Percentiles rank a stretch among this genome's conserved stretches.
Conservation (phyloP, 2,888 invertebrate species). For the Dicyrtomina minuta region DNA sequence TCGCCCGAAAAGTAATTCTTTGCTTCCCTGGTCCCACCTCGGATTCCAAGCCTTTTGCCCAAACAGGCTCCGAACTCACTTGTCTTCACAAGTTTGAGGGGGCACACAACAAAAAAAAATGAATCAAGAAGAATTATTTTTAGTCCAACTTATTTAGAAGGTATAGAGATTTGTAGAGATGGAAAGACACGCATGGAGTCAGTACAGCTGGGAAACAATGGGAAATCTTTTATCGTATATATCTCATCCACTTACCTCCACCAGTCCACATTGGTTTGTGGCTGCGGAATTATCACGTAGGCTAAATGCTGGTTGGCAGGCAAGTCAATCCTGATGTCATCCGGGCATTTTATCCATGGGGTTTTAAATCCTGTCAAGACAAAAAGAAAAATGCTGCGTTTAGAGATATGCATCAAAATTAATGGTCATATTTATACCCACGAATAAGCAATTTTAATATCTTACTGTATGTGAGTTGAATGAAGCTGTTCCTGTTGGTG, state of each 20-base stretch:
- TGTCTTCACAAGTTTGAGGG: conserved; percentile 55
- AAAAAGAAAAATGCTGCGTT: neutral
- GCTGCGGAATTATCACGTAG: conserved; percentile 60
- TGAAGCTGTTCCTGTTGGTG: conserved; percentile 46
- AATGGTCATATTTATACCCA: no score
- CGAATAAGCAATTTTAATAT: no score
- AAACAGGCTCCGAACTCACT: conserved; percentile 60
- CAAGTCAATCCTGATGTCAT: conserved; percentile 59
- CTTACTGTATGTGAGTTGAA: conserved; percentile 52
- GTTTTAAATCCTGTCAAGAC: conserved; percentile 58
- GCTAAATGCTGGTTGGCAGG: conserved; percentile 58
- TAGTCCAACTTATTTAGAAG: no score
- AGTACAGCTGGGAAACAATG: no score
- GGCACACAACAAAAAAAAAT: neutral
- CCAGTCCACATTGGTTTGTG: conserved; percentile 62
- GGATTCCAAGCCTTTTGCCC: conserved; percentile 60
- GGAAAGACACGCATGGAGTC: no score
- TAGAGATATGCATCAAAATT: no score
- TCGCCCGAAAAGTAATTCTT: conserved; percentile 60
- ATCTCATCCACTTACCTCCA: conserved; percentile 50
- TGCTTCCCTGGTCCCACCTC: conserved; percentile 60
- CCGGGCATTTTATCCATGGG: conserved; percentile 62
- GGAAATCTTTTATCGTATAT: no score
- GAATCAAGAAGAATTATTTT: conserved; percentile 1
- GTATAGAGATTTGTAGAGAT: no score